Base-by-base conservation (phyloP, 2,888 invertebrate genomes). In the Anodontia alba region DNA sequence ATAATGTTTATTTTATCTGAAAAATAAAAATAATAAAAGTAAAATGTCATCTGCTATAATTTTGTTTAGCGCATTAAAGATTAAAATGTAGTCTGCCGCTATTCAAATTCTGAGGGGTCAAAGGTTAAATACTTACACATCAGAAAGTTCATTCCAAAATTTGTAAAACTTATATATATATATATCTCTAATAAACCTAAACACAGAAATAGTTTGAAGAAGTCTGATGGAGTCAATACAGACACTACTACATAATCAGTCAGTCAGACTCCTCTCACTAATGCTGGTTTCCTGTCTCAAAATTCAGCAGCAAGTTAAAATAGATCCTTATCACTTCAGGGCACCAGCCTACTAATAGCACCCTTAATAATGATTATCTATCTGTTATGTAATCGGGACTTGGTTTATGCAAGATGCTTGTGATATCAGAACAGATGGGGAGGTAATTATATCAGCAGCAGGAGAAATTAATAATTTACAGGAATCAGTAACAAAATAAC, bases 351-450 rank as follows among this genome's bases (percentile, higher is more conserved):
- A 62, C 62, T 62, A 62, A 62, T 62, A 62, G 23, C 31, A 33
- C 62, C 31, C 62, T 62, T 62, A 54, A 62, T 62, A 62, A 33
- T 62, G 62, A 62, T 62, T 62, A 62, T 62, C 7, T 62, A 62
- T 62, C 62, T 29, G 62, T 62, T 31, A 62, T 62, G 62, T 62
- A 62, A 62, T 62, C 62, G 5, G 5, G 62, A 33, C 12, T 20
- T 2, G 62, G 62, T 62, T 62, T 62, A 33, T 62, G 62, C 33
- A 33, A 33, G 31, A 62, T 54, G 54, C 23, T 29, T 5, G 23
- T 10, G 33, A 8, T 62, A 23, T 62, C 10, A 3, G 2, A 62
- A 15, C 62, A 62, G 62, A 62, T 62, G 62, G 62, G 1, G 31
- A 29, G 1, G 23, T 62, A 31, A 62, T 62, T 62, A 62, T 62